phyloP scores from a whole-genome alignment of 92 coral and sea anemone species.

The Bergia puertoricense region DNA sequence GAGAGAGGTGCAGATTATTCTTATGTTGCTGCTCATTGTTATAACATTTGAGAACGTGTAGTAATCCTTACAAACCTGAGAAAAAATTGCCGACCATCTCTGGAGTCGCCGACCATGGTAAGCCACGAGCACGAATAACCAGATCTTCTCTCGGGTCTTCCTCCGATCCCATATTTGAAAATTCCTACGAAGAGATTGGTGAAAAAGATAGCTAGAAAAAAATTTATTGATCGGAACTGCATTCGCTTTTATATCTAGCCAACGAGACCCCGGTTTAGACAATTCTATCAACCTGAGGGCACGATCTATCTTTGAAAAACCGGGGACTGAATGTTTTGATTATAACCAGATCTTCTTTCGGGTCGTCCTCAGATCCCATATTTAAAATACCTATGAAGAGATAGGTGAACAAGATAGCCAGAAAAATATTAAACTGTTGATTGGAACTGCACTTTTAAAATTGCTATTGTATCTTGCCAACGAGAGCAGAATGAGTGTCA shows the following conservation, averaged over 20 bases:
- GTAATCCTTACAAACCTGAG: slow-evolving; percentile 50
- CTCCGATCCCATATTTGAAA: slow-evolving; percentile 12
- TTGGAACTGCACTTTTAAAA: too few relatives aligned
- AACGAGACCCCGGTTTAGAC: too few relatives aligned
- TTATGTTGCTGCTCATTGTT: too few relatives aligned
- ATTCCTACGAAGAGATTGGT: background rate
- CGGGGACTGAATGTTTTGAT: too few relatives aligned
- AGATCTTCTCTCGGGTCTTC: slow-evolving; percentile 49
- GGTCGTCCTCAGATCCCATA: slow-evolving; percentile 25
- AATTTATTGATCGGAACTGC: background rate
- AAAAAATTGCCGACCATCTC: slow-evolving; percentile 76
- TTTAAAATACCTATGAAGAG: slow-evolving; percentile 15
- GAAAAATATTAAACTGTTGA: too few relatives aligned
- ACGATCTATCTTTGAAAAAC: too few relatives aligned
- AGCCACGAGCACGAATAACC: slow-evolving; percentile 93
- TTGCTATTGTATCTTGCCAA: background rate
- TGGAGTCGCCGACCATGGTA: slow-evolving; percentile 92
- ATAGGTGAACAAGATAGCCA: background rate
- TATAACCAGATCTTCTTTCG: slow-evolving; percentile 56
- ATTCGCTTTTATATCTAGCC: too few relatives aligned
- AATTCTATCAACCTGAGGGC: too few relatives aligned
- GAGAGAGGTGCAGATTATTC: too few relatives aligned
- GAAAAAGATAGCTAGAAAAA: background rate
- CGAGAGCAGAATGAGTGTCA: background rate
- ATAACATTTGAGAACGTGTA: background rate